Conservation (phyloP, 2,113 vertebrate species). For the Dinomys branickii region DNA sequence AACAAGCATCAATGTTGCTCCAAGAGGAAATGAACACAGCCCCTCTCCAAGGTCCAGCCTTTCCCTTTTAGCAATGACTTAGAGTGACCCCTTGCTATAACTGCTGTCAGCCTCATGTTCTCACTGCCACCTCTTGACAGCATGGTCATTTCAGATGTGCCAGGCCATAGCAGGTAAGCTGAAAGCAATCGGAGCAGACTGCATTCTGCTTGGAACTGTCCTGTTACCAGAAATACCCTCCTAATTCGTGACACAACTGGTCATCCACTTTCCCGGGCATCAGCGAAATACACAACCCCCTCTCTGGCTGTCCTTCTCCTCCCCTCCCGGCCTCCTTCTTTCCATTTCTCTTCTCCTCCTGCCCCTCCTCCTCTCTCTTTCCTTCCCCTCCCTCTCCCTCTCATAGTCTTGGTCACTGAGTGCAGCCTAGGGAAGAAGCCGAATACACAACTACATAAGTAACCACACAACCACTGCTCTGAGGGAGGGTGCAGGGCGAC, state of each 20-base stretch:
- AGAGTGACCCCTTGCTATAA: background rate
- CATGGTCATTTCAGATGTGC: background rate
- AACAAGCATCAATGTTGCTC: background rate
- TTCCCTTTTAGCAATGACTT: constrained; percentile 1
- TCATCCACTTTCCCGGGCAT: background rate
- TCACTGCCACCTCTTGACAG: constrained; percentile 11
- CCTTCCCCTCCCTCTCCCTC: background rate
- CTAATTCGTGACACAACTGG: background rate
- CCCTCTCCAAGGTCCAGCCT: background rate
- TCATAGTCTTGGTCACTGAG: background rate
- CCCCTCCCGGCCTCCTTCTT: too few relatives aligned
- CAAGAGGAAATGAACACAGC: background rate
- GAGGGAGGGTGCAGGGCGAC: background rate
- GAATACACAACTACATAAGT: background rate
- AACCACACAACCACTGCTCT: background rate
- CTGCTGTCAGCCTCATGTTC: background rate
- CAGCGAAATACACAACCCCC: background rate
- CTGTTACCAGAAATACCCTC: background rate
- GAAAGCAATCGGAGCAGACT: background rate
- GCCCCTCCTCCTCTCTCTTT: too few relatives aligned
- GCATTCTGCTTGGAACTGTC: constrained; percentile 15
- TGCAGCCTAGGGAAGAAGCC: background rate
- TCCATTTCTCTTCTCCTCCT: too few relatives aligned
- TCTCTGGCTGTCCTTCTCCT: background rate
- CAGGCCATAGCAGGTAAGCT: background rate